phyloP scores from a whole-genome alignment of 2,113 vertebrate species.

The Oenanthe oenanthe region DNA sequence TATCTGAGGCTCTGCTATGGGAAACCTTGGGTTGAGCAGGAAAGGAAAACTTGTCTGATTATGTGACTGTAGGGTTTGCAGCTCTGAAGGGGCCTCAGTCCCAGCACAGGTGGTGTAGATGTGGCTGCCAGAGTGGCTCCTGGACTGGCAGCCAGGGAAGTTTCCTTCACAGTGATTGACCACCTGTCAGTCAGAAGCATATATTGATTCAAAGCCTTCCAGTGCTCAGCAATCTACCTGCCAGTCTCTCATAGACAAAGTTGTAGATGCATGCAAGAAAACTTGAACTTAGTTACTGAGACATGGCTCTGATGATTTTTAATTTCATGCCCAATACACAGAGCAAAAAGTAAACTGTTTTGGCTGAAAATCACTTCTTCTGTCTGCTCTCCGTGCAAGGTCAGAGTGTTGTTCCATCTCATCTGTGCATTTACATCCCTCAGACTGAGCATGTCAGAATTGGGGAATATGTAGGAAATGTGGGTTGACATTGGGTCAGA shows the following conservation, averaged over 20 bases:
- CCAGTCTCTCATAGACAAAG: background rate
- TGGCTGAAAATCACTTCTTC: constrained; percentile 2
- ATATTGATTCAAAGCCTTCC: background rate
- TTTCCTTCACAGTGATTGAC: background rate
- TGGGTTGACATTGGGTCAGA: background rate
- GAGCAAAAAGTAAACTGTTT: background rate
- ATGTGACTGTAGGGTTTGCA: background rate
- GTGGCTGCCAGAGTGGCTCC: background rate
- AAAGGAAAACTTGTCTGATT: background rate
- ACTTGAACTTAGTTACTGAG: constrained; percentile 24
- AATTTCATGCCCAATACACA: constrained; percentile 54
- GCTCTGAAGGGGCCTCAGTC: background rate
- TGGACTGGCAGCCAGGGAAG: background rate
- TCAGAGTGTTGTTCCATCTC: background rate
- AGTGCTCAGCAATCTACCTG: background rate
- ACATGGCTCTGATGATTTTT: constrained; percentile 51
- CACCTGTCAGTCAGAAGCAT: background rate
- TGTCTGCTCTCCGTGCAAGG: background rate
- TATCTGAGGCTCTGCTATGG: background rate
- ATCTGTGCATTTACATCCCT: background rate
- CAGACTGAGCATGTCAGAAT: background rate
- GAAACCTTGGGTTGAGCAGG: background rate
- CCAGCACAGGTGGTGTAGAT: background rate
- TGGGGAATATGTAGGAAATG: background rate
- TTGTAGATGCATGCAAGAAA: constrained; percentile 9